Evolutionary conservation across 2,113 vertebrate species (phyloP).

Genomic region (Asarcornis scutulata): DNA sequence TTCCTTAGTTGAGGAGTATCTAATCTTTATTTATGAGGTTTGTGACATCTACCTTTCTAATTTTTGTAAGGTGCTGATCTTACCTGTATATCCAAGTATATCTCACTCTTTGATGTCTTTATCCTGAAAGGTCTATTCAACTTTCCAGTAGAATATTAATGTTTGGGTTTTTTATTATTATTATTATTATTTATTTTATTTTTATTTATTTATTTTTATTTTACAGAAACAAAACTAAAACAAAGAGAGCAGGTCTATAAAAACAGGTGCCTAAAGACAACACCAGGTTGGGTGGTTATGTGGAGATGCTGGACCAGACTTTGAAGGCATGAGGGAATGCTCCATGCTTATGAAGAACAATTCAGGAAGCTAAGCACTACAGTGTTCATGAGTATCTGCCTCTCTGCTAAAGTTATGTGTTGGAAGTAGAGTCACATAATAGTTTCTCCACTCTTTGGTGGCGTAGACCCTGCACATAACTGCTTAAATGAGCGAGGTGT

Average conservation of each 20-base stretch:
- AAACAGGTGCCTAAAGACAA: background rate
- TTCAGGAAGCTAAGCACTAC: background rate
- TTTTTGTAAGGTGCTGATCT: background rate
- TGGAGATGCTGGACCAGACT: background rate
- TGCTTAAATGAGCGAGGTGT: background rate
- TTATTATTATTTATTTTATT: no score
- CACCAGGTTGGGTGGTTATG: background rate
- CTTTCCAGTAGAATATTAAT: background rate
- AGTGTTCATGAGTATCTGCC: background rate
- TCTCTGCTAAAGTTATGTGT: accelerated
- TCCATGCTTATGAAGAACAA: background rate
- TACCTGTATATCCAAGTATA: background rate
- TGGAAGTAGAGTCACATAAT: background rate
- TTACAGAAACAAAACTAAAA: background rate
- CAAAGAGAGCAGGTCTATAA: background rate
- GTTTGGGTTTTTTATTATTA: background rate
- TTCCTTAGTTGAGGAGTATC: background rate
- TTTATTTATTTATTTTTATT: background rate
- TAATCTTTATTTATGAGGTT: background rate
- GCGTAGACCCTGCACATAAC: background rate
- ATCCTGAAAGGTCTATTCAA: background rate
- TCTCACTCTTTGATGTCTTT: background rate
- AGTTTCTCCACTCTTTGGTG: background rate
- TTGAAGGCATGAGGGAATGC: background rate
- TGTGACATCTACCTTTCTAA: background rate